Base-by-base conservation (phyloP, 2,888 invertebrate species). In the Troglohyphantes excavatus region DNA sequence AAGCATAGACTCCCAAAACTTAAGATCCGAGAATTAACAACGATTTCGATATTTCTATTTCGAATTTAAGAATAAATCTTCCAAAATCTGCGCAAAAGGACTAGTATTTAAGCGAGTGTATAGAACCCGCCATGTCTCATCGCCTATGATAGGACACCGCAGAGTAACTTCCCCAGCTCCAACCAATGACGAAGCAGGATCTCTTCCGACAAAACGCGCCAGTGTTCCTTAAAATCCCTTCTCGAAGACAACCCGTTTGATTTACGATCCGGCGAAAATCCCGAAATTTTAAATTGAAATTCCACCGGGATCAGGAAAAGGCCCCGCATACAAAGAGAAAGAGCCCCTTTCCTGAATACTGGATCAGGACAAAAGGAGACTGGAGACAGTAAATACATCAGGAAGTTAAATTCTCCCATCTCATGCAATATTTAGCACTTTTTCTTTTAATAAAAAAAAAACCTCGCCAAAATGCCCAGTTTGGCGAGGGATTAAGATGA, bases 271-370 rank as follows among this genome's bases (percentile, higher is more conserved):
- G 7, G 59, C 27, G 61, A 63, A 88, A 76, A 88, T 88, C 88
- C 82, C 75, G 53, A 88, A 88, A 88, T 88, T 88, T 88, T 88
- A 88, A 88, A 88, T 88, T 88, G 88, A 88, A 88, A 88, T 88
- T 88, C 88, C 88, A 43, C 19, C 26, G 29, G 70, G 76, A 70
- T 70, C 78, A 78, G 61, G 19, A 17, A 19, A 59, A 29, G 21
- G n/a, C 61, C n/a, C 29, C 19, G 67, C 68, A 68, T 67, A 76
- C 76, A 85, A 85, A 85, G 61, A 65, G 83, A 43, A 73, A 46
- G 65, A 79, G 72, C 76, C 75, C 53, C 75, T 85, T 33, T 53
- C 67, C 70, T 39, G 76, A 78, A 70, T 61, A 33, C 43, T 13
- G 83, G 68, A 76, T 68, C 68, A 78, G 75, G 61, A 78, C 68